A percentile compares a stretch with the other conserved stretches of the same genome.
Evolutionary conservation across 2,888 invertebrate genomes (phyloP).

Genomic region (Imbricaverruca yamaguchii): DNA sequence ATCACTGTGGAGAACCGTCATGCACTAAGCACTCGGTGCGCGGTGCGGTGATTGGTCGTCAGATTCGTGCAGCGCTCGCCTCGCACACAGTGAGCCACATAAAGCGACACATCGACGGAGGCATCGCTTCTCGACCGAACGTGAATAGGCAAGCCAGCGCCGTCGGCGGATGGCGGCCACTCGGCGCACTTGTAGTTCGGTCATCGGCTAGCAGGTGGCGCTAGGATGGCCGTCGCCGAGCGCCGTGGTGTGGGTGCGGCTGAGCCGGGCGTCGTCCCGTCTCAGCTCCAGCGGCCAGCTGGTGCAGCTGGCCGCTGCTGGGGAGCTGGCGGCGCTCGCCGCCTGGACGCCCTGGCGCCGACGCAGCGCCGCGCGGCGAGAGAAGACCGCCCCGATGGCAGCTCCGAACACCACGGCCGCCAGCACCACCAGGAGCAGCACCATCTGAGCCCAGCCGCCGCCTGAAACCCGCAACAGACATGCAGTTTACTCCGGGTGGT

Average conservation of each 20-base stretch:
- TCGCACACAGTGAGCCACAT: too few relatives aligned
- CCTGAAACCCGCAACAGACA: background rate
- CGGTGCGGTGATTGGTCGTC: too few relatives aligned
- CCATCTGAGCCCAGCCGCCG: constrained; percentile 30
- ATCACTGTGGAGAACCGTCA: too few relatives aligned
- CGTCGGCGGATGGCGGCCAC: background rate
- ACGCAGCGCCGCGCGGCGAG: background rate
- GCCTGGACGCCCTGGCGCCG: background rate
- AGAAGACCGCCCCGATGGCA: constrained; percentile 26
- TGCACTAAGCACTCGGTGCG: too few relatives aligned
- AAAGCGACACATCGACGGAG: too few relatives aligned
- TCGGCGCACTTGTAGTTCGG: background rate
- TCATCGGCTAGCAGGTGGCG: background rate
- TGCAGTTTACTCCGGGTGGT: too few relatives aligned
- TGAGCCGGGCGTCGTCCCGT: background rate
- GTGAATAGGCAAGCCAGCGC: background rate
- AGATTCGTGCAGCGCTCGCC: too few relatives aligned
- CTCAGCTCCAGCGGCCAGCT: background rate
- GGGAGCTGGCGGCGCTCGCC: background rate
- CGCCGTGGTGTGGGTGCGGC: background rate
- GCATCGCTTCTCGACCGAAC: too few relatives aligned
- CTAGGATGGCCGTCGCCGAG: background rate
- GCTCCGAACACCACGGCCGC: constrained; percentile 30
- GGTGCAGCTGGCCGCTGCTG: background rate
- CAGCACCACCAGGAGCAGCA: constrained; percentile 32